Conservation (phyloP, 2,797 vertebrate species). For the Oreochromis mossambicus region DNA sequence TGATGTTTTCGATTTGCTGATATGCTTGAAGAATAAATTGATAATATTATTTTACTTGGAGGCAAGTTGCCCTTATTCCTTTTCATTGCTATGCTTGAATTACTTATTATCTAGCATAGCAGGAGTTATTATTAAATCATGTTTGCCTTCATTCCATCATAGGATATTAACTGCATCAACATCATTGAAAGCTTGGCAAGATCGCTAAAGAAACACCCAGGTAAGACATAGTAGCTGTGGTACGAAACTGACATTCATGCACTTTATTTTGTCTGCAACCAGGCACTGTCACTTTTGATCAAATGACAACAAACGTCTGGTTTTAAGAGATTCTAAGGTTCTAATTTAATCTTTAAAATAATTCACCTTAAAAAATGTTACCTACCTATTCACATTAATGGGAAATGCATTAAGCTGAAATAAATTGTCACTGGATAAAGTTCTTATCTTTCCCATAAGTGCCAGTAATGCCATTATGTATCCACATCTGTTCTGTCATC, state of each 20-base stretch:
- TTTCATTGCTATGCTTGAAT: not conserved
- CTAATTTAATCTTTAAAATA: not conserved
- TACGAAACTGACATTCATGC: not conserved
- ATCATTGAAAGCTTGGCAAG: slow-evolving; percentile 89
- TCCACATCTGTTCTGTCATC: not conserved
- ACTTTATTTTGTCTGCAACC: not conserved
- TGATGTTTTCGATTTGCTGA: not conserved
- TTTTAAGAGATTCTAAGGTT: not conserved
- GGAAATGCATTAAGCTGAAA: not conserved
- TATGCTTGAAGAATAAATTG: not conserved
- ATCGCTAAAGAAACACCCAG: slow-evolving; percentile 87
- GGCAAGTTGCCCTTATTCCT: not conserved
- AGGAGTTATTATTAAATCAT: not conserved
- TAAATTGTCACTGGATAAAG: not conserved
- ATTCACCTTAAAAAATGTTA: not conserved
- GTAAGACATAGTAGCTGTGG: slow-evolving; percentile 52
- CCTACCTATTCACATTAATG: not conserved
- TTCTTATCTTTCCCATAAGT: not conserved
- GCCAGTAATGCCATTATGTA: not conserved
- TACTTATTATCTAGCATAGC: not conserved
- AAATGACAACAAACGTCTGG: not conserved
- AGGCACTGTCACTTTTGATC: not conserved
- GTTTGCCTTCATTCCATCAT: not conserved
- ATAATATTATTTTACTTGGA: not conserved
- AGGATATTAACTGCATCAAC: slow-evolving; percentile 87